These are phyloP conservation scores for Euproctis similis DNA, from an alignment of 2,888 invertebrate species.

Conservation along the genomic window DNA sequence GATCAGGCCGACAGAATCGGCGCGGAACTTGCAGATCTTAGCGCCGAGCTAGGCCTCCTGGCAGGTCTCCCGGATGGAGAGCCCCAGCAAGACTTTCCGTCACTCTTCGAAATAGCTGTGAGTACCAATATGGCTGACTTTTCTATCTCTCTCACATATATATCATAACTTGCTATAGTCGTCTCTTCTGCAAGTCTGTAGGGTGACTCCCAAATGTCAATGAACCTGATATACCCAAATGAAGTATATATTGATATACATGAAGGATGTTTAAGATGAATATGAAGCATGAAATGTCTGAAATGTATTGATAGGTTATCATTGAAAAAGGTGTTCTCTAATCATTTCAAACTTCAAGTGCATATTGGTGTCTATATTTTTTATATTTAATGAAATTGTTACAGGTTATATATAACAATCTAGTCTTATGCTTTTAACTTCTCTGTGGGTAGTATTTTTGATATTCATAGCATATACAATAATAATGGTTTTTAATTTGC, in stretches of 20 bases:
- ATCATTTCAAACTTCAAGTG: too few species aligned
- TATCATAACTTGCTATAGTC: conserved; percentile 4
- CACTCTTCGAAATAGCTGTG: conserved; percentile 65
- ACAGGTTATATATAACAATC: too few species aligned
- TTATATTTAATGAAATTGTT: background rate
- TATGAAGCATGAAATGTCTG: too few species aligned
- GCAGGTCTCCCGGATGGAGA: conserved; percentile 62
- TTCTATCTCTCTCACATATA: conserved; percentile 11
- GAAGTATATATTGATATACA: too few species aligned
- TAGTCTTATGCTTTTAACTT: too few species aligned
- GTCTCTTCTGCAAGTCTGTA: background rate
- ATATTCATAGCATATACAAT: too few species aligned
- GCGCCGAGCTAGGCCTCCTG: conserved; percentile 61
- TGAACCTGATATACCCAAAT: conserved; percentile 3
- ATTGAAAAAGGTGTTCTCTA: too few species aligned
- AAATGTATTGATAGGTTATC: too few species aligned
- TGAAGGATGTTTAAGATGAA: too few species aligned
- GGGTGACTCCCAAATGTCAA: conserved; percentile 3
- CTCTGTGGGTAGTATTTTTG: too few species aligned
- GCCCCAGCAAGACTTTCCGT: conserved; percentile 56
- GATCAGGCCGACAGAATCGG: conserved; percentile 61
- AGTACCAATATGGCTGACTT: conserved; percentile 51
- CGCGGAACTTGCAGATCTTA: conserved; percentile 60
- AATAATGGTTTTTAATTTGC: too few species aligned
- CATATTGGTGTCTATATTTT: background rate